Evolutionary conservation across 2,888 invertebrate genomes (phyloP), one percentile per base, ranked within the genome.

Genomic region (Phlogophora meticulosa): DNA sequence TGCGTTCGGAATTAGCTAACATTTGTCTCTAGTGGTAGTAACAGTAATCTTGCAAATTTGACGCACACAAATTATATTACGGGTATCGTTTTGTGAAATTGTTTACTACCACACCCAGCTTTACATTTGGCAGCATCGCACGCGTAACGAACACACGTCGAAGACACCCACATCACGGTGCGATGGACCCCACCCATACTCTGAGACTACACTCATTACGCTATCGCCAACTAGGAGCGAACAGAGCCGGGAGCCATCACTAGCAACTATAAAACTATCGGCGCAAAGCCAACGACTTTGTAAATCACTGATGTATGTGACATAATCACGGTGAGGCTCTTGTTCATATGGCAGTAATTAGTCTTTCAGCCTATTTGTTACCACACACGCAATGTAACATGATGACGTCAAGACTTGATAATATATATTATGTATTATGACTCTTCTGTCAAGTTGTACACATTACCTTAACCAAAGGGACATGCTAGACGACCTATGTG

Each of bases 121-220:
- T n/a, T n/a, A n/a, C n/a, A n/a, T n/a, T 9, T n/a, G 13, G 22
- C n/a, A n/a, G 17, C 1, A 4, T 9, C 3, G 22, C 32, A n/a
- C 10, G 20, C 42, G 22, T 42, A 42, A 17, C 32, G 10, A 57
- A 32, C 15, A 17, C 10, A 13, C n/a, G 2, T 10, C 7, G 10
- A 7, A 32, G 13, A 34, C 7, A 13, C 24, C 34, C 17, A 51
- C 34, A 40, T 0, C 4, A n/a, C 17, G 9, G n/a, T 49, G 3
- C 3, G 24, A 66, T 13, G n/a, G 34, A 13, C 40, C 34, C n/a
- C 66, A 48, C 24, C 34, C 15, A 20, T 13, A n/a, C n/a, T n/a
- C 7, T n/a, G 36, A 45, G 11, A 11, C 38, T 17, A 7, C 13
- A 10, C n/a, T 22, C 10, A 40, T 4, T 9, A 32, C 9, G 46